phyloP scores from a whole-genome alignment of 2,888 invertebrate species.

The Napeogenes sylphis region DNA sequence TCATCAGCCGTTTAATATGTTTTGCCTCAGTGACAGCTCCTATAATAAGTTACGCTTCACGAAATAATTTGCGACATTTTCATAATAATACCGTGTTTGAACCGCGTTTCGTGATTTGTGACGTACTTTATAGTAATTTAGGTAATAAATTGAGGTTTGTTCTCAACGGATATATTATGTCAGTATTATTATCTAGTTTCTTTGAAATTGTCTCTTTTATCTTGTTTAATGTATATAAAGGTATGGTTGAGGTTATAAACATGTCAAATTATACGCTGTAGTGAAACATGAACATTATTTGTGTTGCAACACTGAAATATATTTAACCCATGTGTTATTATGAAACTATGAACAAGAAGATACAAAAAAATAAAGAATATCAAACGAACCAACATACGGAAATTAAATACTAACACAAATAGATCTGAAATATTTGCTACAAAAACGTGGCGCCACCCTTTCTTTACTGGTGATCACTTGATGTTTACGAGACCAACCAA shows the following conservation, averaged over 20 bases:
- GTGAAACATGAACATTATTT: not conserved
- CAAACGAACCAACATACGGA: no score
- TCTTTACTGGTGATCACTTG: constrained; percentile 10
- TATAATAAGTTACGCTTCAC: constrained; percentile 46
- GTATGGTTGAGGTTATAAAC: not conserved
- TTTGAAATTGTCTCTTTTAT: constrained; percentile 12
- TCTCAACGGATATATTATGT: constrained; percentile 15
- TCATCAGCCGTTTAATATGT: constrained; percentile 74
- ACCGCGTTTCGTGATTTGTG: constrained; percentile 30
- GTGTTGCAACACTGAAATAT: not conserved
- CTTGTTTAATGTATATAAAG: constrained; percentile 1
- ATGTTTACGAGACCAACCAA: constrained; percentile 11
- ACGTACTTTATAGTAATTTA: constrained; percentile 21
- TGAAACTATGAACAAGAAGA: no score
- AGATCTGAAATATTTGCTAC: not conserved
- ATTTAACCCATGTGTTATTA: not conserved
- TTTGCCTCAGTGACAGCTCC: constrained; percentile 60
- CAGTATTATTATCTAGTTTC: constrained; percentile 16
- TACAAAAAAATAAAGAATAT: no score
- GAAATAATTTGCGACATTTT: constrained; percentile 33
- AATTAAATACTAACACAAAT: no score
- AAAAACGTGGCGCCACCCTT: constrained; percentile 13
- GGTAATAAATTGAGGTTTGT: constrained; percentile 25
- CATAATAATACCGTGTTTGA: constrained; percentile 24
- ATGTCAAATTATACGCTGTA: constrained; percentile 3